These are phyloP conservation scores for Lithosia quadra DNA, from an alignment of 2,888 invertebrate species.

Conservation along the genomic window DNA sequence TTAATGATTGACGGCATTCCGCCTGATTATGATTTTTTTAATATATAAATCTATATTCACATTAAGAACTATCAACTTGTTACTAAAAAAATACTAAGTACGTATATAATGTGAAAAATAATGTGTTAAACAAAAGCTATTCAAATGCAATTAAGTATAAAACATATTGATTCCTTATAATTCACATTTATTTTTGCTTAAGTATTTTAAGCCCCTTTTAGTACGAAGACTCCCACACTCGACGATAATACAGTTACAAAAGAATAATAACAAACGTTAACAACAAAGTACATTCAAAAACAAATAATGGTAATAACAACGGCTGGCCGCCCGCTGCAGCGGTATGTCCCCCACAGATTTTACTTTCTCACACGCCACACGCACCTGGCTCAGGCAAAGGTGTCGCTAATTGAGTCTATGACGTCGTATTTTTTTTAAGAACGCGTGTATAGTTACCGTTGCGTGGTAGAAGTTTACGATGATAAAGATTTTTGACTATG, in stretches of 20 bases:
- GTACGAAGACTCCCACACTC: conserved; percentile 21
- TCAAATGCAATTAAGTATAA: not conserved
- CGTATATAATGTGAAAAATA: not conserved
- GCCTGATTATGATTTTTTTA: not conserved
- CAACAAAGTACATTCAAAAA: conserved; percentile 23
- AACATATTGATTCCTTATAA: too few species aligned
- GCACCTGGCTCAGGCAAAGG: conserved; percentile 44
- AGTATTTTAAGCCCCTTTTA: not conserved
- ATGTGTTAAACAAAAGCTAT: not conserved
- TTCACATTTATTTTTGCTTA: not conserved
- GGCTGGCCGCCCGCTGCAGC: conserved; percentile 48
- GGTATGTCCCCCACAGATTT: conserved; percentile 47
- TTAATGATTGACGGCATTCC: too few species aligned
- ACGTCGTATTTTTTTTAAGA: conserved; percentile 40
- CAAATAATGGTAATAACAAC: conserved; percentile 31
- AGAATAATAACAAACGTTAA: conserved; percentile 20
- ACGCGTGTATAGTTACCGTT: conserved; percentile 39
- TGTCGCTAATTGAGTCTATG: conserved; percentile 46
- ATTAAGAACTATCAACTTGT: not conserved
- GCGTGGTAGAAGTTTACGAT: not conserved
- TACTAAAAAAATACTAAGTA: too few species aligned
- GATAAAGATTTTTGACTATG: not conserved
- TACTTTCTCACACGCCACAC: conserved; percentile 41
- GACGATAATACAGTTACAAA: conserved; percentile 16
- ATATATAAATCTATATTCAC: not conserved